Percentiles rank a stretch among this genome's conserved stretches.
Conservation (phyloP, 53 echinoderm and acorn worm genomes). For the Antedon mediterranea region DNA sequence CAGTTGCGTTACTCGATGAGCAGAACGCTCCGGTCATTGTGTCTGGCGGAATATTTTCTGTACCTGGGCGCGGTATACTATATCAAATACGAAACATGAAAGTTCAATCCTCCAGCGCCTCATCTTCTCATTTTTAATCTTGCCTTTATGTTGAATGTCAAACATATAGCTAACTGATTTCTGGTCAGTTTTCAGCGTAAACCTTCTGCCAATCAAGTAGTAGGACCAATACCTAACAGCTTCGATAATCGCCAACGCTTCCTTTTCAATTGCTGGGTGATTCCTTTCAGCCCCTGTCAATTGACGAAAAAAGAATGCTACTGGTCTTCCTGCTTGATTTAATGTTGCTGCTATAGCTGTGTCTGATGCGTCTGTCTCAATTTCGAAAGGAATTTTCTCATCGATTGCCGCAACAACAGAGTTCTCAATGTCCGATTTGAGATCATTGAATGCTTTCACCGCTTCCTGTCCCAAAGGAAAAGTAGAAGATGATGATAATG, state of each 20-base stretch:
- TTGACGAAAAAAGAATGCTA: constrained; percentile 11
- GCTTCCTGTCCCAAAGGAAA: too few species aligned
- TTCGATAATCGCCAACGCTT: constrained; percentile 12
- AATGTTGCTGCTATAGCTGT: not conserved
- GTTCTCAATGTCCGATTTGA: constrained; percentile 12
- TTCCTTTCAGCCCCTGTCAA: constrained; percentile 10
- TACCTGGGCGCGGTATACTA: constrained; percentile 9
- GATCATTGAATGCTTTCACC: too few species aligned
- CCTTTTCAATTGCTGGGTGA: constrained; percentile 15
- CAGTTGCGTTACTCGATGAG: not conserved
- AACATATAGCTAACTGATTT: constrained; percentile 19
- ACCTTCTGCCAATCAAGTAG: constrained; percentile 11
- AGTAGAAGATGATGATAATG: not conserved
- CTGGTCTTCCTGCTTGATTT: constrained; percentile 12
- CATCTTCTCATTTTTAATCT: constrained; percentile 21
- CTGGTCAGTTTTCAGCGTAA: constrained; percentile 16
- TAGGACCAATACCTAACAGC: constrained; percentile 14
- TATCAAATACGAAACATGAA: constrained; percentile 16
- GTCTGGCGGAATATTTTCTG: constrained; percentile 11
- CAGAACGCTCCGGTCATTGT: constrained; percentile 20
- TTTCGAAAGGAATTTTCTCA: constrained; percentile 18
- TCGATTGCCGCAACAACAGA: constrained; percentile 11
- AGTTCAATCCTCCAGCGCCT: constrained; percentile 19
- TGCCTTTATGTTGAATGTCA: constrained; percentile 19
- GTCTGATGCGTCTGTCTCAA: constrained; percentile 16